Evolutionary conservation across 2,797 vertebrate genomes (phyloP), one percentile per base, ranked within the genome.

Genomic region (Thripadectes ignobilis): DNA sequence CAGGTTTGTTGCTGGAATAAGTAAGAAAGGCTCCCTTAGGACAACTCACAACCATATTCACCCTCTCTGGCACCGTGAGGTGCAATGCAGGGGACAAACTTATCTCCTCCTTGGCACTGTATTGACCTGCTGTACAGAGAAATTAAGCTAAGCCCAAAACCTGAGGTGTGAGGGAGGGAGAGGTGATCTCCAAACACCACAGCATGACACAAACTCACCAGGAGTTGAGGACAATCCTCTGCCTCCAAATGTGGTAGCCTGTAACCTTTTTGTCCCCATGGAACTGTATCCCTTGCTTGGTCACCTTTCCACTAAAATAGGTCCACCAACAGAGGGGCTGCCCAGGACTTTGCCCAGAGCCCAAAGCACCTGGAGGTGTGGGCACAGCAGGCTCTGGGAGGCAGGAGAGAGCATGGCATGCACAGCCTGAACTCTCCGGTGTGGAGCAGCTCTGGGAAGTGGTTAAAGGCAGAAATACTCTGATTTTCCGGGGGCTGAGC

Each of bases 231-330:
- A 14, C 19, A 12, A 29, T 21, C 10, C 13, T 51, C 20, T 86
- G 30, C 16, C 34, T 80, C 43, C 26, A 29, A 19, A 18, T 7
- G 63, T 52, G 43, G 9, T 1, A 34, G 10, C 49, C 7, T 14
- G 9, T 3, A 32, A 20, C 14, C 22, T 23, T 13, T 2, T 32
- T 34, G 2, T 5, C 13, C 8, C 43, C 7, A 1, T 3, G 46
- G 69, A 61, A 6, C 24, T 2, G 1, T 16, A 46, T 11, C 24
- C 51, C 38, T n/a, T n/a, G 34, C 38, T 38, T 41, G 54, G 23
- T 26, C n/a, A 49, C 19, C 34, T 62, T 18, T 7, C 49, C 23
- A 29, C 59, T 92, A 57, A 3, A 27, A 14, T 14, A 54, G 23
- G 8, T 26, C 43, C 58, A 12, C 62, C 22, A 14, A 0, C 3